Evolutionary conservation across 2,797 vertebrate genomes (phyloP).

Genomic region (Xerus rutilus): DNA sequence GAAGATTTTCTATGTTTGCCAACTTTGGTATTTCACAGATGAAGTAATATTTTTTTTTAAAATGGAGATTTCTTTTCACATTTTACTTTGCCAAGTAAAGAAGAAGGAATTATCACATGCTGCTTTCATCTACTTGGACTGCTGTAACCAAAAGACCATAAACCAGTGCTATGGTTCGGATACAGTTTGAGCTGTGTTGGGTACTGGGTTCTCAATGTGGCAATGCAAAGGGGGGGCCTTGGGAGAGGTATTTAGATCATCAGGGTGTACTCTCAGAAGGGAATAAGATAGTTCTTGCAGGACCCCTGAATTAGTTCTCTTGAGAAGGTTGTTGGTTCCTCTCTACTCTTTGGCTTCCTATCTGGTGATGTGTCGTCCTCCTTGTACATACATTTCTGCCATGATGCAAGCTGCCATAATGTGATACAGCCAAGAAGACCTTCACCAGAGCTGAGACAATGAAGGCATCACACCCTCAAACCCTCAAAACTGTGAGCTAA

Average conservation of each 20-base stretch:
- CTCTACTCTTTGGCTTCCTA: neutral
- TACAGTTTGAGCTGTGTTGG: neutral
- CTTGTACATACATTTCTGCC: neutral
- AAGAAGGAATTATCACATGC: neutral
- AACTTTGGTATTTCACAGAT: slow-evolving; percentile 11
- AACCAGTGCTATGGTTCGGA: neutral
- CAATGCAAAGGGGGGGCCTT: too few species aligned
- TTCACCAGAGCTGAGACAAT: neutral
- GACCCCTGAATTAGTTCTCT: neutral
- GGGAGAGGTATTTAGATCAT: neutral
- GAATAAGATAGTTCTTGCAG: neutral
- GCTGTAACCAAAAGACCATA: neutral
- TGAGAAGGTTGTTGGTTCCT: neutral
- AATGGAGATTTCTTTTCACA: neutral
- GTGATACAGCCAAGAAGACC: neutral
- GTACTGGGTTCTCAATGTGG: too few species aligned
- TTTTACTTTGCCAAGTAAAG: slow-evolving; percentile 20
- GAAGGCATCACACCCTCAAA: neutral
- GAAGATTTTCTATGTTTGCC: slow-evolving; percentile 30
- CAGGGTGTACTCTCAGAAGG: neutral
- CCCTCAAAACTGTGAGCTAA: neutral
- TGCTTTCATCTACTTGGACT: neutral
- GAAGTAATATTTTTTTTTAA: neutral
- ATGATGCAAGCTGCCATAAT: neutral
- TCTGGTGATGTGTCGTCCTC: neutral